A percentile compares a stretch with the other conserved stretches of the same genome.
Conservation (phyloP, 2,888 invertebrate species). For the Coleophora flavipennella region DNA sequence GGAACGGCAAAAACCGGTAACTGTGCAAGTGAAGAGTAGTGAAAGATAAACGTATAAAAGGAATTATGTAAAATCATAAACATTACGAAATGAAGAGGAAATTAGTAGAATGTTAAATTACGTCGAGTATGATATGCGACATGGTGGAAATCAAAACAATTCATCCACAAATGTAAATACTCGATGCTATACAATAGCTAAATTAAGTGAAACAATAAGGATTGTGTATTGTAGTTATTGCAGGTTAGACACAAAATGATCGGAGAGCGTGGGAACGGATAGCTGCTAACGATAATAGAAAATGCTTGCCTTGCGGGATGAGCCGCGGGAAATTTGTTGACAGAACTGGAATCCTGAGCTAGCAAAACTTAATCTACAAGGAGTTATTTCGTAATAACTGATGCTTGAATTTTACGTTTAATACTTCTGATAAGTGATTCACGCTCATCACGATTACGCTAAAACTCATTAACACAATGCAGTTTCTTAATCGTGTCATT, state of each 20-base stretch:
- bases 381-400: conserved; percentile 13
- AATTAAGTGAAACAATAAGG: conserved; percentile 69
- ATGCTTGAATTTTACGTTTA: conserved; percentile 30
- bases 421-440: conserved; percentile 38
- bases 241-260: conserved; percentile 55
- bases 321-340: conserved; percentile 37
- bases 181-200: conserved; percentile 57
- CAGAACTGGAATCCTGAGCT: conserved; percentile 24
- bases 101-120: conserved; percentile 12
- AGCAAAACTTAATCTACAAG: no score
- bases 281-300: conserved; percentile 46
- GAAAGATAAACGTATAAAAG: not conserved
- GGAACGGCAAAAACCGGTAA: no score
- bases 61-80: not conserved
- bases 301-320: conserved; percentile 41
- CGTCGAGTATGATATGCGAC: conserved; percentile 17
- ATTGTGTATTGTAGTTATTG: conserved; percentile 61
- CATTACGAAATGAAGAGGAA: conserved; percentile 9
- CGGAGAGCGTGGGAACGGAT: conserved; percentile 61
- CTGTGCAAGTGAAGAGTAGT: no score
- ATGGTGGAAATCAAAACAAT: conserved; percentile 35
- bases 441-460: conserved; percentile 47
- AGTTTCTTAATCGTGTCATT: conserved; percentile 51
- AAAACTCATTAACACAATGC: conserved; percentile 39
- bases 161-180: conserved; percentile 59